A percentile compares a stretch with the other conserved stretches of the same genome.
phyloP scores from a whole-genome alignment of 2,113 vertebrate genomes.

The Machaerirhynchus nigripectus region DNA sequence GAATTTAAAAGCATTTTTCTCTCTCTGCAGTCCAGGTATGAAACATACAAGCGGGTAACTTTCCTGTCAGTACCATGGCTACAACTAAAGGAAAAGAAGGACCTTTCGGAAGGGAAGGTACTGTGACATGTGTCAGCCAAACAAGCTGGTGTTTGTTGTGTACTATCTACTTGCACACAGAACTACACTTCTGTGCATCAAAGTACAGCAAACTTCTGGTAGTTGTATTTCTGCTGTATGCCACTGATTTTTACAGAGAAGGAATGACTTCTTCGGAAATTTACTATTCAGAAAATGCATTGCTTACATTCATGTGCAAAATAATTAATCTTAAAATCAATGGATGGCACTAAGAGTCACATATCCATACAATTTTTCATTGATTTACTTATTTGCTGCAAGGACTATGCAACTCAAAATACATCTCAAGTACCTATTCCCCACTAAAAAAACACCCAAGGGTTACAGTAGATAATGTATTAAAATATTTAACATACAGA shows the following conservation, averaged over 20 bases:
- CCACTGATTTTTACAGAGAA: not conserved
- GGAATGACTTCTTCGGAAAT: not conserved
- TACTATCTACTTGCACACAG: not conserved
- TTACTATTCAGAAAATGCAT: not conserved
- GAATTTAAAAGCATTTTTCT: conserved; percentile 33
- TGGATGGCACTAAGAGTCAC: not conserved
- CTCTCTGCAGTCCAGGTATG: not conserved
- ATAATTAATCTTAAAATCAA: not conserved
- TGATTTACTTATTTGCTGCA: not conserved
- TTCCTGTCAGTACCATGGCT: not conserved
- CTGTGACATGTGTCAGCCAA: not conserved
- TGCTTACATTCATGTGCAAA: not conserved
- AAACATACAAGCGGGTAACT: conserved; percentile 32
- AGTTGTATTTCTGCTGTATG: not conserved
- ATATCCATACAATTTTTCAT: not conserved
- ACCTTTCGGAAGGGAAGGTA: not conserved
- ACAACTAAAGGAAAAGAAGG: not conserved
- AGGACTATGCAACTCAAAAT: not conserved
- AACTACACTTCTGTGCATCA: not conserved
- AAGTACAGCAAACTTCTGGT: not conserved
- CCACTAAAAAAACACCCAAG: accelerated
- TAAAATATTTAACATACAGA: not conserved
- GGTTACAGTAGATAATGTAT: not conserved
- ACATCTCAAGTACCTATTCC: not conserved
- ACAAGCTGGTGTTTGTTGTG: not conserved